Percentiles rank a stretch among this genome's conserved stretches.
Evolutionary conservation across 2,888 invertebrate genomes (phyloP).

Genomic region (Tiliacea citrago): DNA sequence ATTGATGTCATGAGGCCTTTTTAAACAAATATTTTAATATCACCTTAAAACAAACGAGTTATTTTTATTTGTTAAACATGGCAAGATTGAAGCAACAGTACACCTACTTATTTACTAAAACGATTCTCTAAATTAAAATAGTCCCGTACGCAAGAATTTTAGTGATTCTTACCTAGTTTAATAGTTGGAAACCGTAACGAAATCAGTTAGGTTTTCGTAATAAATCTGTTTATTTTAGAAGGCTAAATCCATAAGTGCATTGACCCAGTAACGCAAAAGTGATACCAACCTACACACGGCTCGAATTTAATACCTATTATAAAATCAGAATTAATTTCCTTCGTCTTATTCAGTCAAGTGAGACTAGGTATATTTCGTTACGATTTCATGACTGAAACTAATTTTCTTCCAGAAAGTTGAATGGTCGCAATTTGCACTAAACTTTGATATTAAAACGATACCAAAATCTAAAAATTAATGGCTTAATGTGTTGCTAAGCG

Average conservation of each 20-base stretch:
- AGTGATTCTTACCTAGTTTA: slow-evolving; percentile 11
- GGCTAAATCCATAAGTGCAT: slow-evolving; percentile 26
- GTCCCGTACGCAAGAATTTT: background rate
- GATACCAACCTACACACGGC: slow-evolving; percentile 10
- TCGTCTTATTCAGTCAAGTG: background rate
- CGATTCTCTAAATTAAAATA: slow-evolving; percentile 9
- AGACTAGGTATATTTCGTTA: background rate
- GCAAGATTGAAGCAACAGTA: slow-evolving; percentile 18
- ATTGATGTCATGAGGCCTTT: background rate
- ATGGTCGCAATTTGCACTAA: background rate
- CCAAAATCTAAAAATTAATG: background rate
- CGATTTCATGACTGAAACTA: background rate
- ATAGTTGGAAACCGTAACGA: background rate
- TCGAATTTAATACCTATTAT: background rate
- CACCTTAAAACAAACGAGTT: background rate
- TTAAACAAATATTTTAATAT: background rate
- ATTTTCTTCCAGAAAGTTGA: background rate
- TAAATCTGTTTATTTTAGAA: slow-evolving; percentile 19
- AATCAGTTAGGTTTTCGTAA: slow-evolving; percentile 14
- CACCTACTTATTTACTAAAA: background rate
- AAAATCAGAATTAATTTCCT: background rate
- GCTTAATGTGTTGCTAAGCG: too few species aligned
- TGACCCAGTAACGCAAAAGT: slow-evolving; percentile 1
- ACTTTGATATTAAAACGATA: background rate
- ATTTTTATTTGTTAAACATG: background rate